Evolutionary conservation across 2,888 invertebrate species (phyloP).

Genomic region (Tillus elongatus): DNA sequence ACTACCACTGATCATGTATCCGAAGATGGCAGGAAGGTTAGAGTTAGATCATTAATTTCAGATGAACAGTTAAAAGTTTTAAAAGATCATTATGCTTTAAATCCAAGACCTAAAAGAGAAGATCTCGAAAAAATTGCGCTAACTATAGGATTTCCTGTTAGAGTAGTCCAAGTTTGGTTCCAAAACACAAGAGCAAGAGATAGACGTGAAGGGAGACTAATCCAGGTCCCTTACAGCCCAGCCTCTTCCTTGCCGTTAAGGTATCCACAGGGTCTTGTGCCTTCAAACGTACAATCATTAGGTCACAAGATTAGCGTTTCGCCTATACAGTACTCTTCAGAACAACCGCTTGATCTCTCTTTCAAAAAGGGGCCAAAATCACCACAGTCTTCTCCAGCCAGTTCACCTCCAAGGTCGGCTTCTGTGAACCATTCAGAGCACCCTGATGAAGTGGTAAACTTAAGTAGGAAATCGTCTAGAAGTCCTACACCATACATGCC

Average conservation of each 20-base stretch:
- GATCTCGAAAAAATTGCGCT: constrained; percentile 86
- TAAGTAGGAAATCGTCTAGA: constrained; percentile 61
- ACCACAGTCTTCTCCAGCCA: constrained; percentile 50
- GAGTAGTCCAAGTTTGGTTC: constrained; percentile 92
- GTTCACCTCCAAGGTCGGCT: constrained; percentile 55
- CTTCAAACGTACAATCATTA: constrained; percentile 12
- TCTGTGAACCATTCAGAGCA: constrained; percentile 54
- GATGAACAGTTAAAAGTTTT: constrained; percentile 87
- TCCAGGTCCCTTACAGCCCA: constrained; percentile 42
- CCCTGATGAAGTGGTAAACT: constrained; percentile 65
- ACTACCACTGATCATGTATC: constrained; percentile 41
- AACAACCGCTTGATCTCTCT: constrained; percentile 86
- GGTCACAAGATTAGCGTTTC: constrained; percentile 10
- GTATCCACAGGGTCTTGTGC: constrained; percentile 18
- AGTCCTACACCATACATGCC: constrained; percentile 45
- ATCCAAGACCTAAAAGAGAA: constrained; percentile 89
- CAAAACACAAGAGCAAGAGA: constrained; percentile 90
- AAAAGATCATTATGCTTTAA: constrained; percentile 79
- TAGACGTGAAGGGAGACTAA: constrained; percentile 56
- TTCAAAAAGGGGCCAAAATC: constrained; percentile 61
- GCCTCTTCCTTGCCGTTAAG: constrained; percentile 19
- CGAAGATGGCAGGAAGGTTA: constrained; percentile 64
- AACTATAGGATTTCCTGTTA: constrained; percentile 60
- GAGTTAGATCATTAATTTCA: constrained; percentile 87
- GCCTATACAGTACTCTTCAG: constrained; percentile 37